Percentiles rank a stretch among this genome's conserved stretches.
Evolutionary conservation across 2,797 vertebrate genomes (phyloP).

Genomic region (Potorous gilbertii): DNA sequence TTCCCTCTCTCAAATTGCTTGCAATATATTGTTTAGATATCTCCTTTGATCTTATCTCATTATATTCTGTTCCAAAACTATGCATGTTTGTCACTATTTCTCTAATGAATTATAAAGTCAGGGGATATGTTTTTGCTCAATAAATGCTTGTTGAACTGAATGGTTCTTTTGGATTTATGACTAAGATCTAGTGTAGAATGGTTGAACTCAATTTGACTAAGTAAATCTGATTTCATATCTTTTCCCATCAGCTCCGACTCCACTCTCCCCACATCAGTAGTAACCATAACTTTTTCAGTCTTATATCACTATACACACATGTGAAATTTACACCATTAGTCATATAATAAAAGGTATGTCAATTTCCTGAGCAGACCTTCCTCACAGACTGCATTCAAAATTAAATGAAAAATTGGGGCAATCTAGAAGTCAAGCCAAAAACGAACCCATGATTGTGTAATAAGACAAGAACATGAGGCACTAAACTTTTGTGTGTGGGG

Average conservation of each 20-base stretch:
- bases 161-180: neutral
- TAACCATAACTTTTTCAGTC: neutral
- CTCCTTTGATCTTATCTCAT: neutral
- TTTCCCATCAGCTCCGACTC: neutral
- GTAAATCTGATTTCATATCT: neutral
- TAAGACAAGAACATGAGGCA: neutral
- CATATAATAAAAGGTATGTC: neutral
- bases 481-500: neutral
- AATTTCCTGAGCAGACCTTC: constrained; percentile 10
- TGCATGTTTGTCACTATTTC: neutral
- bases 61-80: neutral
- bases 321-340: neutral
- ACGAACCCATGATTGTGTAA: neutral
- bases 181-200: neutral
- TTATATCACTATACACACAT: neutral
- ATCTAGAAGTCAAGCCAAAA: constrained; percentile 14
- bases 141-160: neutral
- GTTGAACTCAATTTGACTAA: neutral
- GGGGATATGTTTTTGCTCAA: neutral
- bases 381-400: neutral
- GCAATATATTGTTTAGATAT: neutral
- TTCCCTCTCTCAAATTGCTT: neutral
- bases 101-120: neutral
- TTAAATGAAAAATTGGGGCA: constrained; percentile 12
- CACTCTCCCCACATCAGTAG: neutral